Base-by-base conservation (phyloP, 2,113 vertebrate species). In the Campylomormyrus numenius region DNA sequence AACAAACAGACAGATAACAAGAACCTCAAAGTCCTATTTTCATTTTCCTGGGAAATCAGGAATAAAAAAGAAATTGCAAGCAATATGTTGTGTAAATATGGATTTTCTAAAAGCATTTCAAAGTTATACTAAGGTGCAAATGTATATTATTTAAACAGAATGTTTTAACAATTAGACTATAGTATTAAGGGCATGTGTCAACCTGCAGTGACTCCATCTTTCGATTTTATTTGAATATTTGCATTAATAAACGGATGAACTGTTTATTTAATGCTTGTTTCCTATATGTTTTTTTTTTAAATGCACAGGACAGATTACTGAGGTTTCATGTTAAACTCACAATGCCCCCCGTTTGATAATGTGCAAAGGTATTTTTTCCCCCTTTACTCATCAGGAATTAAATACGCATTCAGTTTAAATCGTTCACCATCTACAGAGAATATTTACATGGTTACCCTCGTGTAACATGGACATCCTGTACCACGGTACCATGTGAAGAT, bases 31-130 rank as follows among this genome's bases (percentile, higher is more conserved):
- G 94, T 95, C 94, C 93, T 93, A 88, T 89, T 91, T 88, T 91
- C 84, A 87, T 92, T 93, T 88, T 91, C 83, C 87, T 84, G 66
- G 87, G 52, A 90, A 88, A 84, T 88, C 89, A 90, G 86, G 52
- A 92, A 90, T 89, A 92, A 91, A 92, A 91, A 70, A 70, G n/a
- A 70, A 88, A 77, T 91, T 89, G 88, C 88, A 91, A 95, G 93
- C 94, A 92, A 95, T 92, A 94, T 94, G 92, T 93, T 94, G 93
- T 96, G 95, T 96, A 96, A 93, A 96, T 96, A 96, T 91, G 93
- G 94, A 94, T 94, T 90, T 87, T 89, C 52, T 91, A 90, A 93
- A 91, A 92, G 92, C 17, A 46, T 89, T 92, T 91, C 91, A 66
- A 87, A 77, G 84, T 58, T 83, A 85, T n/a, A 80, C 86, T 85